phyloP scores from a whole-genome alignment of 2,888 invertebrate genomes.

The Pomacea canaliculata region DNA sequence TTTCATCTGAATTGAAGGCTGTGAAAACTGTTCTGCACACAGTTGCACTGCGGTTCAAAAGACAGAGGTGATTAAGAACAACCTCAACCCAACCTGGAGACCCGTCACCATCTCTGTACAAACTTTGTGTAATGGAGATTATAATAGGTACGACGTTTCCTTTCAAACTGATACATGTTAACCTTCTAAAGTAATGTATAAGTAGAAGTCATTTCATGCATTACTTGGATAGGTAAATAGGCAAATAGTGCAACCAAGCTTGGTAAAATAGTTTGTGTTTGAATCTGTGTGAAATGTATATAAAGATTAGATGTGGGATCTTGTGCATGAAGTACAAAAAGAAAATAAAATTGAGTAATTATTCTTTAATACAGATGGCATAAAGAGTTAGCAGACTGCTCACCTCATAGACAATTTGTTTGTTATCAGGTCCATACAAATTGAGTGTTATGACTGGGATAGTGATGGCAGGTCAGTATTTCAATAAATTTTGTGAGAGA shows the following conservation, averaged over 20 bases:
- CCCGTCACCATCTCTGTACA: conserved; percentile 71
- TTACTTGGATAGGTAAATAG: too few relatives aligned
- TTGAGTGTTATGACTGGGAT: conserved; percentile 73
- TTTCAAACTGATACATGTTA: too few relatives aligned
- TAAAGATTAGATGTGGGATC: too few relatives aligned
- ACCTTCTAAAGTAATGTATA: too few relatives aligned
- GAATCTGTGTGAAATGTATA: too few relatives aligned
- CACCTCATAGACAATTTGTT: background rate
- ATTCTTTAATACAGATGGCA: too few relatives aligned
- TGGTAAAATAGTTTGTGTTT: too few relatives aligned
- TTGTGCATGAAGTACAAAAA: too few relatives aligned
- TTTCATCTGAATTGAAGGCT: background rate
- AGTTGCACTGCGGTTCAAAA: conserved; percentile 73
- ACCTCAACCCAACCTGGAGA: conserved; percentile 73
- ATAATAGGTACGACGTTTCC: conserved; percentile 67
- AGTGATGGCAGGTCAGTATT: conserved; percentile 68
- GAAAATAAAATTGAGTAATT: too few relatives aligned
- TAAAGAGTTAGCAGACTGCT: background rate
- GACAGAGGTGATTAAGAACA: conserved; percentile 73
- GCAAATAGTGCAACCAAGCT: too few relatives aligned
- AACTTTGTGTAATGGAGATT: conserved; percentile 73
- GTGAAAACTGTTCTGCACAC: conserved; percentile 21
- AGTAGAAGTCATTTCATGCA: too few relatives aligned
- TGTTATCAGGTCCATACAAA: conserved; percentile 70
- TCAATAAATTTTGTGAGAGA: background rate